Evolutionary conservation across 2,888 invertebrate genomes (phyloP).

Genomic region (Himalopsyche anomala): DNA sequence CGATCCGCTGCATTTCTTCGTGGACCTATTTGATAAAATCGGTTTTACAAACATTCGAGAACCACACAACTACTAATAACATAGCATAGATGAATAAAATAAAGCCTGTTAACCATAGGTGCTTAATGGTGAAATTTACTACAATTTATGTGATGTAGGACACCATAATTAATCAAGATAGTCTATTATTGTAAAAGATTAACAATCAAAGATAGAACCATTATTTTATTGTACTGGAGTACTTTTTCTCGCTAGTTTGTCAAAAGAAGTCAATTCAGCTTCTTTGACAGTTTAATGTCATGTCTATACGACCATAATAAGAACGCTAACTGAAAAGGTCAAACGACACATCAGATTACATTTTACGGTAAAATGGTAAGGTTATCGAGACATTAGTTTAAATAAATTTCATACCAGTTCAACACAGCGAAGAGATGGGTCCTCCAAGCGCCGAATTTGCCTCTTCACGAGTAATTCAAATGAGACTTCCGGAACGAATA

Average conservation of each 20-base stretch:
- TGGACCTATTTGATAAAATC: slow-evolving; percentile 90
- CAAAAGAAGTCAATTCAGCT: too few species aligned
- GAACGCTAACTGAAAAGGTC: too few species aligned
- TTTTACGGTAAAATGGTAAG: too few species aligned
- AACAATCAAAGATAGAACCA: not conserved
- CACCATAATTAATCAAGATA: not conserved
- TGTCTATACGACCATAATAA: too few species aligned
- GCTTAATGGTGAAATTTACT: too few species aligned
- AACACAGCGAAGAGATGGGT: slow-evolving; percentile 97
- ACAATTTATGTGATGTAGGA: too few species aligned
- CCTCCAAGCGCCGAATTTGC: slow-evolving; percentile 96
- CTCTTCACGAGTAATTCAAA: slow-evolving; percentile 98
- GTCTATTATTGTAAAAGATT: not conserved
- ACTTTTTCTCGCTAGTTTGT: not conserved
- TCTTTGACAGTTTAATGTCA: too few species aligned
- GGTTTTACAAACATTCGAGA: not conserved
- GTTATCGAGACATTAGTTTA: not conserved
- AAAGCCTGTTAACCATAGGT: too few species aligned
- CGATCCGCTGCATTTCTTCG: slow-evolving; percentile 99
- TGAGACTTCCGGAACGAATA: slow-evolving; percentile 96
- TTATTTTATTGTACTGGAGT: not conserved
- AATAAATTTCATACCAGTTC: slow-evolving; percentile 83
- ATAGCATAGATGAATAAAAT: too few species aligned
- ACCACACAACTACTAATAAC: too few species aligned
- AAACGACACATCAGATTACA: too few species aligned